Evolutionary conservation across 2,888 invertebrate species (phyloP), one percentile per base, ranked within the genome.

Genomic region (Temnothorax ravouxi): DNA sequence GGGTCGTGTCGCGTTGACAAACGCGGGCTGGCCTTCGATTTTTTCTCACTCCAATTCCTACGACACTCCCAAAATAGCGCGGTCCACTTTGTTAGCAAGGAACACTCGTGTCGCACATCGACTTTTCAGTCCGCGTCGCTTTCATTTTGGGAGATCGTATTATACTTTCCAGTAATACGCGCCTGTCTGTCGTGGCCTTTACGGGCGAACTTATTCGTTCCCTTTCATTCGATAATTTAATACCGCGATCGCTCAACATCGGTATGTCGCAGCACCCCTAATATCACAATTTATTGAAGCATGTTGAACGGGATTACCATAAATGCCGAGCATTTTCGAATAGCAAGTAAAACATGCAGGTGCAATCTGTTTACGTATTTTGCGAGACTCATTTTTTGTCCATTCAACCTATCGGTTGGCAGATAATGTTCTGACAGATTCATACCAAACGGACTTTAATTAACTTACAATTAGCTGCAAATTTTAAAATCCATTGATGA

Each of bases 221-320:
- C 81, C 47, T 83, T 74, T 81, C 74, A 66, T 77, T 84, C 86
- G 86, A 89, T 87, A 89, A 83, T 84, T 83, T 86, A 85, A 88
- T 87, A 82, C 54, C 56, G 41, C 62, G 76, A 87, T 82, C 83
- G 84, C 66, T 88, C 83, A 84, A 88, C 86, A 64, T 75, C 34
- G 59, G 18, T 25, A 52, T 66, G 38, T 71, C 56, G 59, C 9
- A 41, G 44, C 61, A 67, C 61, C 86, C 52, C 81, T 81, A 80
- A 88, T 76, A 79, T 84, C 79, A 74, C 79, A 74, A 59, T 82
- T 62, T 74, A 64, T 72, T 72, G 77, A 62, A 52, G 50, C 67
- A 83, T 64, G 62, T 15, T 64, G 76, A 85, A 61, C 83, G 62
- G 62, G 83, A 84, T 84, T 83, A 71, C 52, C 81, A 56, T 81